Base-by-base conservation (phyloP, 1,140 invertebrate species). In the Phymastichus coffea region DNA sequence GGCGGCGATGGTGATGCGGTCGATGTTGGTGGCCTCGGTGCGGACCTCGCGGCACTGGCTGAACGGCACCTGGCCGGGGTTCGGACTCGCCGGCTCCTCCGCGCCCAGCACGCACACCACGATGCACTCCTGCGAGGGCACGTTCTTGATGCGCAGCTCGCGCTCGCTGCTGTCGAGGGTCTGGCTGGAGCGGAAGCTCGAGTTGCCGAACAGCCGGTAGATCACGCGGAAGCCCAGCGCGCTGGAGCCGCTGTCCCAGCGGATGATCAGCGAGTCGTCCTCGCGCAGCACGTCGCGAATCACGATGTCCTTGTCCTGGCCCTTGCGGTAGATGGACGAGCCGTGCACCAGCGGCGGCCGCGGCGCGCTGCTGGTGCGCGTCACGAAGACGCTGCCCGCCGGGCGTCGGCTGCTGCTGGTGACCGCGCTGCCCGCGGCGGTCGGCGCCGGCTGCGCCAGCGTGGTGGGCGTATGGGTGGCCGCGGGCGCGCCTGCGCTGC, bases 1-100 rank as follows among this genome's bases (percentile, higher is more conserved):
- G 1, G 93, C 93, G 10, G 89, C 93, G 66, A 96, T 96, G 20
- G 94, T 95, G 68, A 96, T 93, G 74, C 94, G 94, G 74, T 96
- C 94, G 88, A 95, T 93, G 76, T 94, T 92, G 23, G 88, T 86
- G 14, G 88, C 85, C 25, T 91, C 91, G 1, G 91, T 94, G 30
- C 91, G 85, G 14, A 96, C 89, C 80, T 97, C 94, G 28, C 90
- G 84, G 69, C 94, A 97, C 75, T 95, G 93, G 25, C 84, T 84
- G 72, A 89, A 90, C 1, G 92, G 92, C 19, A 95, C 91, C 33
- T 87, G 89, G 54, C 92, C 89, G 14, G 92, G 91, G 19, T 88
- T 92, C 1, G 94, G 85, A 72, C 91, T 87, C 12, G 88, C 85
- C 66, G 94, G 92, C 74, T 95, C 93, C 55, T 94, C 78, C 7